Evolutionary conservation across 30 jellyfish, hydroid and myxozoan genomes (phyloP), one percentile per base, ranked within the genome.

Genomic region (Aurelia sp.): DNA sequence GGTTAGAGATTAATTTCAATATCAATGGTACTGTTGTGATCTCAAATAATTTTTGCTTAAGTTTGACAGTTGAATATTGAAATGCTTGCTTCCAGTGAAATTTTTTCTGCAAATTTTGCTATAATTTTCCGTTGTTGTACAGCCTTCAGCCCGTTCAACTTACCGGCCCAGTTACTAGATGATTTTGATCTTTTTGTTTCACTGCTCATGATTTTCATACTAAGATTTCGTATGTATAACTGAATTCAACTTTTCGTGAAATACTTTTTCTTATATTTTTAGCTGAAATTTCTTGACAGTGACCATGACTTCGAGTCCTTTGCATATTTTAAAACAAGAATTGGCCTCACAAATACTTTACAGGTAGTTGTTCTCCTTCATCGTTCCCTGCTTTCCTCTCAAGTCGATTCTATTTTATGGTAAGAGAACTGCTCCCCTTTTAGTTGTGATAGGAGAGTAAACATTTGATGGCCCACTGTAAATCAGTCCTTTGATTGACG

Each of bases 281-380:
- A 91, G 97, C 76, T 30, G 21, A 63, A 31, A n/a, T 69, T 69
- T 60, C 22, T 57, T 27, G 90, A 63, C 20, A 27, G 10, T 51
- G 93, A 72, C 80, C 60, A 73, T 35, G 89, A 76, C 64, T 87
- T 69, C 40, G 85, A 81, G 22, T 83, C 90, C 1, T 92, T 87
- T 75, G 98, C 98, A 15, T 77, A 84, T 76, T 92, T 92, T 92
- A 87, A 73, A 35, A 84, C 98, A 60, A 68, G 91, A 50, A 74
- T 92, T 30, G 86, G 87, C 50, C 67, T 92, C 64, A 83, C 90
- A 33, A 92, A 92, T 74, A 87, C 93, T 0, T 69, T 86, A 24
- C 89, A 77, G 90, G 94, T 63, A 63, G 4, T 61, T 44, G 3
- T 4, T 44, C 15, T 44, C 7, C 0, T 7, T 6, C 9, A 12